Base-by-base conservation (phyloP, 2,797 vertebrate species). In the Gymnodraco acuticeps region DNA sequence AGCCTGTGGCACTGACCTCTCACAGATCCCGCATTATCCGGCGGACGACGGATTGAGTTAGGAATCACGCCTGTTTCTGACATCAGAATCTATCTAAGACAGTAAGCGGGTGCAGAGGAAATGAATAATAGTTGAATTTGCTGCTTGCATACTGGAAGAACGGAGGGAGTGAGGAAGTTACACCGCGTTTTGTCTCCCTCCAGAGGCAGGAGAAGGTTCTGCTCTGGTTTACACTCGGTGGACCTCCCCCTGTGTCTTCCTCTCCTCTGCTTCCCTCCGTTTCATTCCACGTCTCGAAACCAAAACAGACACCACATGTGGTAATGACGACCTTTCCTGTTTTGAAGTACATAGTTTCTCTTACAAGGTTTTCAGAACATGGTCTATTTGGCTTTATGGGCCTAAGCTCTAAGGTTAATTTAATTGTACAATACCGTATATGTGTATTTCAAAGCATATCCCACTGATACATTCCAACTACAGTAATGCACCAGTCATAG, bases 161-260 rank as follows among this genome's bases (percentile, higher is more conserved):
- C 10, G 42, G 60, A 73, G 46, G 45, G 55, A 4, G 27, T 19
- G 77, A 66, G 58, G 68, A 84, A 65, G 77, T 80, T 86, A 45
- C 48, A 54, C 50, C 83, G 48, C 65, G 45, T 88, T 92, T 87
- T 92, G 91, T 90, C 94, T 91, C 93, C 93, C 93, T 84, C 93
- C 66, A 87, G 93, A 94, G 93, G 92, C 43, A 2, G 70, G 67
- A 80, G 73, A 68, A 23, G 64, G 76, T 58, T 64, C 59, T 82
- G 72, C 83, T 73, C 55, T 11, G 38, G 46, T 61, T 75, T 71
- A 17, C 64, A 59, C 65, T 76, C 51, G 3, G n/a, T 51, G 27
- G 84, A 87, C 83, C 88, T 86, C 81, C 77, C 84, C 82, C 79
- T 63, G 78, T 27, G 79, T 73, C 83, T 80, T 66, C 80, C 75